Conservation (phyloP, 2,888 invertebrate genomes). For the Bombyx huttoni region DNA sequence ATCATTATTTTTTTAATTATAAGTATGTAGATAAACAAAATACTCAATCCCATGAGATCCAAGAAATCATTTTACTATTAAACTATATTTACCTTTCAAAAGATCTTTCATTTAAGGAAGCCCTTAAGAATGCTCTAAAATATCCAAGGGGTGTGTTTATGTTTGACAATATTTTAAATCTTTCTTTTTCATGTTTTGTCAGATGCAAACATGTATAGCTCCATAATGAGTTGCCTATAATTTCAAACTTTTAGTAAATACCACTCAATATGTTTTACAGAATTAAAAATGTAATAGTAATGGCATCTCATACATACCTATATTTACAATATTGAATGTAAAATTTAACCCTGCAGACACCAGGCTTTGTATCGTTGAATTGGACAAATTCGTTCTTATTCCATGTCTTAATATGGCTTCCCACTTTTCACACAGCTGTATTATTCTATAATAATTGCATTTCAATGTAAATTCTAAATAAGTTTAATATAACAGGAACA, state of each 20-base stretch:
- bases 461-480: too few relatives aligned
- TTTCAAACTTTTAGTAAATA: background rate
- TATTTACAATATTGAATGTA: slow-evolving; percentile 62
- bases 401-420: slow-evolving; percentile 87
- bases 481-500: too few relatives aligned
- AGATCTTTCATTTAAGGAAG: slow-evolving; percentile 91
- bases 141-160: slow-evolving; percentile 77
- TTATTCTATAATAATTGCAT: slow-evolving; percentile 33
- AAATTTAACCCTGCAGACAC: slow-evolving; percentile 63
- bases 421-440: slow-evolving; percentile 78
- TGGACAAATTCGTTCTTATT: slow-evolving; percentile 73
- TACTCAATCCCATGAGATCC: background rate
- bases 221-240: slow-evolving; percentile 78
- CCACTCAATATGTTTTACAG: too few relatives aligned
- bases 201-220: slow-evolving; percentile 83
- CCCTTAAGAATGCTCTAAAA: slow-evolving; percentile 90
- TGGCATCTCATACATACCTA: slow-evolving; percentile 44
- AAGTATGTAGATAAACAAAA: too few relatives aligned
- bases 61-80: background rate
- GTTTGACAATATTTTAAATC: slow-evolving; percentile 77
- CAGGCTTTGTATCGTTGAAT: slow-evolving; percentile 55
- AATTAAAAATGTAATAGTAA: too few relatives aligned
- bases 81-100: slow-evolving; percentile 74
- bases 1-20: too few relatives aligned
- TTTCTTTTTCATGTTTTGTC: slow-evolving; percentile 89